phyloP scores from a whole-genome alignment of 2,888 invertebrate genomes.

The Drosophila paramelanica region DNA sequence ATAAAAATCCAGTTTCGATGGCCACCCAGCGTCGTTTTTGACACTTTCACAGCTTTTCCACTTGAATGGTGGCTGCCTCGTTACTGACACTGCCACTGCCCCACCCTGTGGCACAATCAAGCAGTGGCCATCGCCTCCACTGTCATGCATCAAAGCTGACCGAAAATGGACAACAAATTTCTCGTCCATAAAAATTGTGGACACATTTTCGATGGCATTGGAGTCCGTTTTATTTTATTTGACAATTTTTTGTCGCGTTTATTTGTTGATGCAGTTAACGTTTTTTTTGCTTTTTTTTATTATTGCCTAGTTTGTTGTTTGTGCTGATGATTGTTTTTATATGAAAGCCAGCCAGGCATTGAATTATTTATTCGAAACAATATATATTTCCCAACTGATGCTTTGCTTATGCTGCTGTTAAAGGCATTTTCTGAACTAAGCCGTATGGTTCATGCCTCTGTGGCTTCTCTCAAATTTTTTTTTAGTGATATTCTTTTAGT shows the following conservation, averaged over 20 bases:
- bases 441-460: conserved; percentile 33
- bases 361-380: conserved; percentile 54
- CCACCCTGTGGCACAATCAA: conserved; percentile 28
- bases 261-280: conserved; percentile 22
- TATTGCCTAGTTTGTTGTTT: conserved; percentile 12
- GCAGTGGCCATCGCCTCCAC: conserved; percentile 29
- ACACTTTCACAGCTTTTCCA: conserved; percentile 56
- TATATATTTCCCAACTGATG: conserved; percentile 44
- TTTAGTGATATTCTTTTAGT: conserved; percentile 22
- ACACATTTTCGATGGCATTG: conserved; percentile 39
- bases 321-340: conserved; percentile 50
- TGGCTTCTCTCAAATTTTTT: conserved; percentile 24
- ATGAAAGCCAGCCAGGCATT: conserved; percentile 33
- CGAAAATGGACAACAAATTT: conserved; percentile 53
- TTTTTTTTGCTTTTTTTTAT: conserved; percentile 8
- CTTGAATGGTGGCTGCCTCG: conserved; percentile 6
- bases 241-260: conserved; percentile 11
- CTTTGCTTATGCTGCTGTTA: conserved; percentile 50
- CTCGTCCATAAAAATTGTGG: conserved; percentile 53
- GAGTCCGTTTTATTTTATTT: conserved; percentile 25
- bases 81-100: neutral
- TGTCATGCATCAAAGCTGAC: conserved; percentile 49
- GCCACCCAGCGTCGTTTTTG: conserved; percentile 40
- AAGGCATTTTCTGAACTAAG: conserved; percentile 33
- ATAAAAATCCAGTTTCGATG: conserved; percentile 46